phyloP scores from a whole-genome alignment of 2,888 invertebrate genomes.

The Silvanus unidentatus region DNA sequence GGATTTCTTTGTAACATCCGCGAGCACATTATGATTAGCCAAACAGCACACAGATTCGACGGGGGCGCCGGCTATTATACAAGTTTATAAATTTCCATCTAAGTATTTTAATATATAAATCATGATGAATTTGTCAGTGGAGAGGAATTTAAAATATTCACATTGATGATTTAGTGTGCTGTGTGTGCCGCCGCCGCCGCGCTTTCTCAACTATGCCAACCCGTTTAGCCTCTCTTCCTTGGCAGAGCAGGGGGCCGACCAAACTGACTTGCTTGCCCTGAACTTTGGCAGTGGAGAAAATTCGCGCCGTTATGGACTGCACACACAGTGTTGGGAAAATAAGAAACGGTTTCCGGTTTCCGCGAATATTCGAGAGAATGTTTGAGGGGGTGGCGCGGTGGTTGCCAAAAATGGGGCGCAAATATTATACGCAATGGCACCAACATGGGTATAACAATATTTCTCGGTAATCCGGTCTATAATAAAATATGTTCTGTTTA shows the following conservation, averaged over 20 bases:
- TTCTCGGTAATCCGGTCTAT: slow-evolving; percentile 32
- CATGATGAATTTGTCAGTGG: too few relatives aligned
- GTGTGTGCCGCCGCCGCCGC: too few relatives aligned
- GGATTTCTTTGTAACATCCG: too few relatives aligned
- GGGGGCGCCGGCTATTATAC: too few relatives aligned
- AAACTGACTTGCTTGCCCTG: slow-evolving; percentile 14
- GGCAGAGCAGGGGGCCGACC: slow-evolving; percentile 1
- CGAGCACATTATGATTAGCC: too few relatives aligned
- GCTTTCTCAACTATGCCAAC: neutral
- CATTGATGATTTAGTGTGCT: too few relatives aligned
- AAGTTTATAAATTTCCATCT: too few relatives aligned
- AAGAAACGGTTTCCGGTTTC: slow-evolving; percentile 36
- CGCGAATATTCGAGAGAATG: slow-evolving; percentile 13
- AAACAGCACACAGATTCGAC: too few relatives aligned
- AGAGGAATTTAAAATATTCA: too few relatives aligned
- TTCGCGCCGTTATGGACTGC: slow-evolving; percentile 32
- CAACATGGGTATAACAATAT: slow-evolving; percentile 34
- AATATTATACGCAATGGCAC: slow-evolving; percentile 37
- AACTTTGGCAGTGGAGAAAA: slow-evolving; percentile 29
- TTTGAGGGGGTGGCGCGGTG: too few relatives aligned
- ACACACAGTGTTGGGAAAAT: slow-evolving; percentile 20
- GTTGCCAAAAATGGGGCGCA: slow-evolving; percentile 30
- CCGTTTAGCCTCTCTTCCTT: slow-evolving; percentile 1
- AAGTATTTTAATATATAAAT: too few relatives aligned
- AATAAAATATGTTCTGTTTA: slow-evolving; percentile 22